These are phyloP conservation scores for Kradibia gibbosae DNA, from an alignment of 1,140 invertebrate species.

Conservation along the genomic window DNA sequence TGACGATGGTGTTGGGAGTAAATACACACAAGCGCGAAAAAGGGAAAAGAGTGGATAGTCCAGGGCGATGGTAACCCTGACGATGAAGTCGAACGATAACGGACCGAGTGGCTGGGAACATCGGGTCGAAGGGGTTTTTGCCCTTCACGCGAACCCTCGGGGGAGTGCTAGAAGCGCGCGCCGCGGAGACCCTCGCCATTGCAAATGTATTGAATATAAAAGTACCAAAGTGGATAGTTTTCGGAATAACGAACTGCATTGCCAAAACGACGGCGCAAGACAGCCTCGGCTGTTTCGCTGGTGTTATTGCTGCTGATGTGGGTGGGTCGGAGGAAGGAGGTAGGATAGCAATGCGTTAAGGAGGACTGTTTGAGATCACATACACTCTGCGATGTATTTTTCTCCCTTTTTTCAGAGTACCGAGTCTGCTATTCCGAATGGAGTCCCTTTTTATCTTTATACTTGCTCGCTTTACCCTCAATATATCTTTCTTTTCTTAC, in stretches of 20 bases:
- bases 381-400: not conserved
- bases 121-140: constrained; percentile 54
- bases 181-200: constrained; percentile 52
- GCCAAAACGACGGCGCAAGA: not conserved
- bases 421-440: constrained; percentile 30
- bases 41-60: constrained; percentile 11
- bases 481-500: constrained; percentile 30
- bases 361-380: not conserved
- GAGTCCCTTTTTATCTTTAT: constrained; percentile 31
- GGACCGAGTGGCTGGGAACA: constrained; percentile 26
- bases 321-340: not conserved
- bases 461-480: constrained; percentile 1
- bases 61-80: constrained; percentile 57
- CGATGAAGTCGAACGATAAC: constrained; percentile 59
- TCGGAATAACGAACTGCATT: constrained; percentile 62
- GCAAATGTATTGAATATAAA: constrained; percentile 72
- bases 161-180: constrained; percentile 64
- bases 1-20: not conserved
- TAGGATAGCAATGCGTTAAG: too few relatives aligned
- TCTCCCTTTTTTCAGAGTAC: constrained; percentile 15
- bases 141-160: constrained; percentile 55
- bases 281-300: too few relatives aligned
- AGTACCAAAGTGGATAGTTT: constrained; percentile 69
- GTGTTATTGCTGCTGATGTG: not conserved
- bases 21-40: not conserved